A percentile compares a stretch with the other conserved stretches of the same genome.
These are phyloP conservation scores for Pecten maximus DNA, from an alignment of 2,888 invertebrate species.

Conservation along the genomic window DNA sequence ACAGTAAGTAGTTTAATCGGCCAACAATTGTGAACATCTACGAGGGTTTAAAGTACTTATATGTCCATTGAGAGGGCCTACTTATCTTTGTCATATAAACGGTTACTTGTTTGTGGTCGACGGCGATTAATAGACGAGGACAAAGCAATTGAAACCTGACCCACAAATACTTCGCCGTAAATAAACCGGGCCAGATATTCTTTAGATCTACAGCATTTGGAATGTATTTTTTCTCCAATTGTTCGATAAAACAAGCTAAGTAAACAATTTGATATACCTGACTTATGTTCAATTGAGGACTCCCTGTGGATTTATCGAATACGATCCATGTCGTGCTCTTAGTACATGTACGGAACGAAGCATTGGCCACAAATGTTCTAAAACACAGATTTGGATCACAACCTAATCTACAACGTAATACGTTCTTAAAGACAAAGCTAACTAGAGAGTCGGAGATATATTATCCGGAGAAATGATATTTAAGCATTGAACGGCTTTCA, in stretches of 20 bases:
- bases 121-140: background rate
- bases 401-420: too few relatives aligned
- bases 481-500: too few relatives aligned
- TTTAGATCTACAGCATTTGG: background rate
- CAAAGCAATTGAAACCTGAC: constrained; percentile 28
- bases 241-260: background rate
- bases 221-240: constrained; percentile 16
- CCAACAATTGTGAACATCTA: background rate
- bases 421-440: too few relatives aligned
- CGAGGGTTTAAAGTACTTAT: background rate
- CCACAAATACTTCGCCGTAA: background rate
- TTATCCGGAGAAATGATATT: too few relatives aligned
- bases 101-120: constrained; percentile 23
- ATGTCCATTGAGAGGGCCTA: background rate
- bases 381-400: too few relatives aligned
- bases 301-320: background rate
- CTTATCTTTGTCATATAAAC: background rate
- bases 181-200: constrained; percentile 4
- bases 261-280: constrained; percentile 7
- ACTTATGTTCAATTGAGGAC: background rate
- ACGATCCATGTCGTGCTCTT: background rate
- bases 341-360: background rate
- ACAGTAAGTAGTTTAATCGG: constrained; percentile 8
- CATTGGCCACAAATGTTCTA: too few relatives aligned
- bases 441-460: too few relatives aligned